A percentile compares a stretch with the other conserved stretches of the same genome.
These are phyloP conservation scores for Poecilobothrus nobilitatus DNA, from an alignment of 2,888 invertebrate genomes.

Conservation along the genomic window DNA sequence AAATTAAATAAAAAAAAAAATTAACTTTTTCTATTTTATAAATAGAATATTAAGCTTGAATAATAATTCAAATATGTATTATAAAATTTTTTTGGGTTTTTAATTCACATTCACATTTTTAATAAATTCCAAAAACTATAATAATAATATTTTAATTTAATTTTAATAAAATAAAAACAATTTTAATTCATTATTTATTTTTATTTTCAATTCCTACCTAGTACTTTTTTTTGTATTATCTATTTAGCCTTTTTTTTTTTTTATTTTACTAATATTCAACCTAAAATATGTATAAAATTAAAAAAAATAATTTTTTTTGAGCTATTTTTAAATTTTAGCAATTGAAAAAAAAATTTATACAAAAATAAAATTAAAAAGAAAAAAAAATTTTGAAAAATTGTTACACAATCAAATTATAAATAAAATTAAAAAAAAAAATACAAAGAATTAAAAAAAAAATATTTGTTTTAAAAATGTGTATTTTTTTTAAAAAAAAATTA, in stretches of 20 bases:
- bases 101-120: too few relatives aligned
- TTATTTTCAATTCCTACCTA: background rate
- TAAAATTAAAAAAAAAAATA: background rate
- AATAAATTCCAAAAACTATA: too few relatives aligned
- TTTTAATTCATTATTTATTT: too few relatives aligned
- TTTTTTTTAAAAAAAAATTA: too few relatives aligned
- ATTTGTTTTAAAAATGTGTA: too few relatives aligned
- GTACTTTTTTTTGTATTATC: background rate
- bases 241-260: background rate
- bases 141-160: too few relatives aligned
- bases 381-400: background rate
- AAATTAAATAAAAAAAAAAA: too few relatives aligned
- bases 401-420: background rate
- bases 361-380: background rate
- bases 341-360: background rate
- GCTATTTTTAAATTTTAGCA: conserved; percentile 1
- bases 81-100: too few relatives aligned
- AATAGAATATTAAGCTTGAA: background rate
- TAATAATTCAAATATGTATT: too few relatives aligned
- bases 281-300: background rate
- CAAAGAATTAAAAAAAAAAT: too few relatives aligned
- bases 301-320: background rate
- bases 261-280: background rate
- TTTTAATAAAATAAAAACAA: too few relatives aligned
- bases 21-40: background rate